Percentiles rank a stretch among this genome's conserved stretches.
These are phyloP conservation scores for Gobiocypris rarus DNA, from an alignment of 2,113 vertebrate genomes.

Conservation along the genomic window DNA sequence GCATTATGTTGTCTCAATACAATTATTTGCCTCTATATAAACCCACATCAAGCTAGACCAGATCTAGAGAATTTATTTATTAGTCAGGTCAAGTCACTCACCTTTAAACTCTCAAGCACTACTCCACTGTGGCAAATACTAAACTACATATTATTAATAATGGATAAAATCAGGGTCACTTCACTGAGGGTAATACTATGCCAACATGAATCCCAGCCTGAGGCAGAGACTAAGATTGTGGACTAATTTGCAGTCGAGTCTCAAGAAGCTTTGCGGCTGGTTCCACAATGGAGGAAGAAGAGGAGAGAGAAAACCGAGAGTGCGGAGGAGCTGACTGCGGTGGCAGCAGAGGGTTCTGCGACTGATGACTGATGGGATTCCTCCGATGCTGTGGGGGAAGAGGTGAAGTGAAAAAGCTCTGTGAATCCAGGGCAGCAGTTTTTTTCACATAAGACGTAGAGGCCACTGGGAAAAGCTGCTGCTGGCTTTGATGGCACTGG, in stretches of 20 bases:
- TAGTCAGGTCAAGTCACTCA: background rate
- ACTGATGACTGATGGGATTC: background rate
- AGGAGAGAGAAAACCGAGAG: background rate
- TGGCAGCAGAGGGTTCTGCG: background rate
- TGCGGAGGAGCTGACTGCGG: background rate
- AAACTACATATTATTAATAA: background rate
- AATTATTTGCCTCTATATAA: background rate
- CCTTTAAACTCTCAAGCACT: background rate
- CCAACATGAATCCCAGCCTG: background rate
- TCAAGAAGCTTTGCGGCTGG: conserved; percentile 44
- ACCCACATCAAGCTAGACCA: background rate
- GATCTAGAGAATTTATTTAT: background rate
- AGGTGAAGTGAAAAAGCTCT: background rate
- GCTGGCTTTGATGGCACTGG: background rate
- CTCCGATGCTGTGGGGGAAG: background rate
- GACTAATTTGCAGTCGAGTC: conserved; percentile 40
- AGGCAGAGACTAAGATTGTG: conserved; percentile 15
- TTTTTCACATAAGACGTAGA: background rate
- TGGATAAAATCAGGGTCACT: background rate
- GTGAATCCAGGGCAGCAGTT: background rate
- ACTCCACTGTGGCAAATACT: background rate
- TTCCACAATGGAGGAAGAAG: background rate
- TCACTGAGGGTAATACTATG: background rate
- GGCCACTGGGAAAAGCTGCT: background rate
- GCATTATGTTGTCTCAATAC: background rate